These are phyloP conservation scores for Catharus fuscescens DNA, from an alignment of 2,113 vertebrate genomes.

Conservation along the genomic window DNA sequence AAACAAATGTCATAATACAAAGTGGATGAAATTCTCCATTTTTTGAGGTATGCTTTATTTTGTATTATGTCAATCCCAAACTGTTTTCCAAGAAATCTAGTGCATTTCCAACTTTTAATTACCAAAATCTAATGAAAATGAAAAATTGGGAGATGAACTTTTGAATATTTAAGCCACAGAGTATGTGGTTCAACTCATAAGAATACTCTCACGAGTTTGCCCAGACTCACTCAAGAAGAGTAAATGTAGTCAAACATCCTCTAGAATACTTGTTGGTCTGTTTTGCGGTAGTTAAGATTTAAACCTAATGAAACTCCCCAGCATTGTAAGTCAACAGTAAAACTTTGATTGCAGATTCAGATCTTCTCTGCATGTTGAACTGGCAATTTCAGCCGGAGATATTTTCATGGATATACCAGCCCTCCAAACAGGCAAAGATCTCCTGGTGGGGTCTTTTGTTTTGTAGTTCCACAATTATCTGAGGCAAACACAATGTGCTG, in stretches of 20 bases:
- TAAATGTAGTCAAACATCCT: background rate
- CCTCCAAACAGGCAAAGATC: background rate
- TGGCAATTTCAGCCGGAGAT: background rate
- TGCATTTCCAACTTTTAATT: background rate
- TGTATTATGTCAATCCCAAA: background rate
- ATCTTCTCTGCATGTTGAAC: background rate
- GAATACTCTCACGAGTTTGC: background rate
- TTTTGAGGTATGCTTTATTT: background rate
- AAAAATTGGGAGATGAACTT: background rate
- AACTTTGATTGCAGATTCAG: background rate
- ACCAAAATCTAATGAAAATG: background rate
- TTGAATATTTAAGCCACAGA: background rate
- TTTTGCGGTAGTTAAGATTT: background rate
- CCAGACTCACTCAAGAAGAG: background rate
- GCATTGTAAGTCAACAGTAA: background rate
- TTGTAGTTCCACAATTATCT: background rate
- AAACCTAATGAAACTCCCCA: background rate
- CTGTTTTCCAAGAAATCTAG: background rate
- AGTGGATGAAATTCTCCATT: background rate
- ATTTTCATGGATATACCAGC: background rate
- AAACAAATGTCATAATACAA: background rate
- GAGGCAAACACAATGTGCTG: background rate
- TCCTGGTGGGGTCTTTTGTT: background rate
- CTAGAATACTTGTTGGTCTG: background rate
- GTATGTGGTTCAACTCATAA: background rate